Base-by-base conservation (phyloP, 2,888 invertebrate genomes). In the Caenorhabditis zanzibari region DNA sequence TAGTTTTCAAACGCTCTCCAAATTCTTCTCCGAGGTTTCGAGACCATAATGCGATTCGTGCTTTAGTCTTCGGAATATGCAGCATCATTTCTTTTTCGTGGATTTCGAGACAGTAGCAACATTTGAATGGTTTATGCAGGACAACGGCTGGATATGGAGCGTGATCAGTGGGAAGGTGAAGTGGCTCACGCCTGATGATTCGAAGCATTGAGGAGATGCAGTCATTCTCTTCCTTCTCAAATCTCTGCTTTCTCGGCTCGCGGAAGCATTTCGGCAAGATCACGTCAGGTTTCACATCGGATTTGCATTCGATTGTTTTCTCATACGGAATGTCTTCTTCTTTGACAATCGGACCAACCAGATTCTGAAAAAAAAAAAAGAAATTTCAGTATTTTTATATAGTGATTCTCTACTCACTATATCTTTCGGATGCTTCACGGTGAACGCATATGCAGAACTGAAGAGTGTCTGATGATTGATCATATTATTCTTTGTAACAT, bases 211-310 rank as follows among this genome's bases (percentile, higher is more conserved):
- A 59, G 9, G 58, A 58, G 19, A 47, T 19, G 1, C 58, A 58
- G 14, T 32, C 47, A n/a, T 47, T 47, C 6, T 59, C 59, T 32
- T 72, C 72, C 1, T 44, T 44, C 22, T 72, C 72, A 19, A 72
- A 41, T 35, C 35, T 47, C 24, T 72, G 72, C 59, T 72, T 72
- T 61, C 72, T 58, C 22, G 72, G 72, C 16, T 72, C 49, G 16
- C 72, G 72, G 49, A 49, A 49, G 9, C 47, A 58, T 35, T 72
- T 72, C 16, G 72, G 72, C 10, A 72, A 7, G 3, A 72, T 72
- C 26, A 9, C 14, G 0, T 49, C 32, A 1, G n/a, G 0, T n/a
- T 38, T 22, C 5, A 14, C 26, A 10, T 7, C 16, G 16, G 72
- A 28, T 47, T 49, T 24, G 32, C 72, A 58, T 32, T 58, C 72